phyloP scores from a whole-genome alignment of 1,140 invertebrate genomes.

The Chrysoperla carnea region DNA sequence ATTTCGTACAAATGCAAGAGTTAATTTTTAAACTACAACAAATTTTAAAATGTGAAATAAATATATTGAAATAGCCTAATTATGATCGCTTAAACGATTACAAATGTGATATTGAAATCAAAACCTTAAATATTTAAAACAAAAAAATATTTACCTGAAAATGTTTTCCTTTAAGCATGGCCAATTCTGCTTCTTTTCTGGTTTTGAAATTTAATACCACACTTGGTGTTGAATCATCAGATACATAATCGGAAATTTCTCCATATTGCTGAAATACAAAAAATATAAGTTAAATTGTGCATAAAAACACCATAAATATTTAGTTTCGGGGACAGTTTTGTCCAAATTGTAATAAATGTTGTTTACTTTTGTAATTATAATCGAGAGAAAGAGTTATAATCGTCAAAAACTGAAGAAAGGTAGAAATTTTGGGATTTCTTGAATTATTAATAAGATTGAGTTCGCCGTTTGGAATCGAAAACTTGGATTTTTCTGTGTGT shows the following conservation, averaged over 20 bases:
- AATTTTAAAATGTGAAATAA: background rate
- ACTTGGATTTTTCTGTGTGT: no score
- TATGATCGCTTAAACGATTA: background rate
- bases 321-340: no score
- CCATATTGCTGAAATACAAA: conserved; percentile 42
- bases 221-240: conserved; percentile 43
- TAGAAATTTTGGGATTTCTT: no score
- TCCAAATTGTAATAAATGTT: no score
- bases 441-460: no score
- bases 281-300: no score
- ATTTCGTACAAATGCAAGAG: no score
- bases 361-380: no score
- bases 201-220: conserved; percentile 52
- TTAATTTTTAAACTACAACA: background rate
- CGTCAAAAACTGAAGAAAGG: no score
- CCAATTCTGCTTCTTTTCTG: conserved; percentile 54
- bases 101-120: conserved; percentile 23
- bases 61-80: background rate
- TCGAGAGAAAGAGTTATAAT: no score
- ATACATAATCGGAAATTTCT: conserved; percentile 46
- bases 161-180: conserved; percentile 40
- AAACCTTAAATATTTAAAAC: conserved; percentile 12
- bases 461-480: no score
- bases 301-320: no score
- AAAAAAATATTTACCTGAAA: conserved; percentile 30